phyloP scores from a whole-genome alignment of 1,140 invertebrate species.

The Trichogramma pretiosum region DNA sequence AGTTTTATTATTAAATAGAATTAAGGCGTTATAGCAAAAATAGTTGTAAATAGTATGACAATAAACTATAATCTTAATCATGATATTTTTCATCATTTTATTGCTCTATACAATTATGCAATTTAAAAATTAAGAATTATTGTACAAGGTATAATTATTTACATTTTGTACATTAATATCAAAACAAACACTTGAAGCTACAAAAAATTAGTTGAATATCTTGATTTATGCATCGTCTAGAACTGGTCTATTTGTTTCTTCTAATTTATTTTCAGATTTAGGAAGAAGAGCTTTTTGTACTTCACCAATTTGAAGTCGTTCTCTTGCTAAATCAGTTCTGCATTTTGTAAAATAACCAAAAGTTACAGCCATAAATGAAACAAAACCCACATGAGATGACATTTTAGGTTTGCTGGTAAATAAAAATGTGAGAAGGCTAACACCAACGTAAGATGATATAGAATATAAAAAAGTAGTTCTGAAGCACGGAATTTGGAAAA shows the following conservation, averaged over 20 bases:
- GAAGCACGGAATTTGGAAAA: conserved; percentile 21
- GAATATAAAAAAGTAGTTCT: conserved; percentile 20
- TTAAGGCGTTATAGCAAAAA: background rate
- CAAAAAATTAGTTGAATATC: background rate
- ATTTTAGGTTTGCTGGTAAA: conserved; percentile 18
- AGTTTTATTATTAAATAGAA: too few species aligned
- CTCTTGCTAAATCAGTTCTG: conserved; percentile 1
- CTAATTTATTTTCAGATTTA: conserved; percentile 2
- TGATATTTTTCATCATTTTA: background rate
- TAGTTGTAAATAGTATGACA: background rate
- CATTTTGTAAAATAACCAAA: conserved; percentile 17
- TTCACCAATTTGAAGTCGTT: background rate
- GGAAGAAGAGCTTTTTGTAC: conserved; percentile 9
- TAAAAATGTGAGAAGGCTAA: conserved; percentile 17
- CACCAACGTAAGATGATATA: conserved; percentile 17
- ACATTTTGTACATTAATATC: conserved; percentile 9
- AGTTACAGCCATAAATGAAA: conserved; percentile 12
- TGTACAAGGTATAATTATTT: too few species aligned
- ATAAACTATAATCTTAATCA: background rate
- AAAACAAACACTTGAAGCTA: background rate
- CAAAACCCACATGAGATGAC: conserved; percentile 19
- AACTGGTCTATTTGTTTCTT: background rate
- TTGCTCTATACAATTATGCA: background rate
- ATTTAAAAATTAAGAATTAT: conserved; percentile 1
- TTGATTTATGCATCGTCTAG: background rate